These are phyloP conservation scores for Aspiorhynchus laticeps DNA, from an alignment of 2,113 vertebrate genomes.

Conservation along the genomic window DNA sequence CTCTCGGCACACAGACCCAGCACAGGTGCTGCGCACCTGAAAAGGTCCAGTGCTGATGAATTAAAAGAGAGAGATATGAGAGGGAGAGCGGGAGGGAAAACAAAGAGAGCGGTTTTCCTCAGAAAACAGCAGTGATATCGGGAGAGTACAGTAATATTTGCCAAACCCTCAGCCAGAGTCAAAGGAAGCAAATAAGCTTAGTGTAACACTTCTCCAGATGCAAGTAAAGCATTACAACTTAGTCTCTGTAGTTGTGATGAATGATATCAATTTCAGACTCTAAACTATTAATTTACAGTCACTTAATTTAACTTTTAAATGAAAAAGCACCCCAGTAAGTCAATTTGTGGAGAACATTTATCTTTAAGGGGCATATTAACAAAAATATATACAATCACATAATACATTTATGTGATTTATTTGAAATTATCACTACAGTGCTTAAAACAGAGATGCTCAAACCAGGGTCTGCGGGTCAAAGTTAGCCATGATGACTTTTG, in stretches of 20 bases:
- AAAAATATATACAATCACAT: neutral
- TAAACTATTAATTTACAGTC: neutral
- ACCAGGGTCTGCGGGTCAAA: neutral
- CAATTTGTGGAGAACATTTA: neutral
- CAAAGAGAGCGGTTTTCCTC: neutral
- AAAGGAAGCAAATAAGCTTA: slow-evolving; percentile 18
- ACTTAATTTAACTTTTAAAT: neutral
- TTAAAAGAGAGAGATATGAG: slow-evolving; percentile 35
- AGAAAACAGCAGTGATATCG: neutral
- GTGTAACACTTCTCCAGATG: neutral
- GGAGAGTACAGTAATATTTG: neutral
- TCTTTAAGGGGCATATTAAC: neutral
- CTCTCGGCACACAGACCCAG: neutral
- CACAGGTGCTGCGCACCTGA: neutral
- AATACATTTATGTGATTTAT: neutral
- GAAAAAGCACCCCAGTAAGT: neutral
- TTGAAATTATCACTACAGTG: neutral
- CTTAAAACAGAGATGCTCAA: neutral
- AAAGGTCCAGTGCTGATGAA: neutral
- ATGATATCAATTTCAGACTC: neutral
- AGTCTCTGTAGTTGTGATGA: neutral
- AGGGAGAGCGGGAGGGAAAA: neutral
- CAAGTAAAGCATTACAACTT: neutral
- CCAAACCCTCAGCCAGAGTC: neutral
- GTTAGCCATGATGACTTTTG: too few species aligned